Percentiles rank a stretch among this genome's conserved stretches.
These are phyloP conservation scores for Tretioscincus oriximinensis DNA, from an alignment of 2,113 vertebrate genomes.

Conservation along the genomic window DNA sequence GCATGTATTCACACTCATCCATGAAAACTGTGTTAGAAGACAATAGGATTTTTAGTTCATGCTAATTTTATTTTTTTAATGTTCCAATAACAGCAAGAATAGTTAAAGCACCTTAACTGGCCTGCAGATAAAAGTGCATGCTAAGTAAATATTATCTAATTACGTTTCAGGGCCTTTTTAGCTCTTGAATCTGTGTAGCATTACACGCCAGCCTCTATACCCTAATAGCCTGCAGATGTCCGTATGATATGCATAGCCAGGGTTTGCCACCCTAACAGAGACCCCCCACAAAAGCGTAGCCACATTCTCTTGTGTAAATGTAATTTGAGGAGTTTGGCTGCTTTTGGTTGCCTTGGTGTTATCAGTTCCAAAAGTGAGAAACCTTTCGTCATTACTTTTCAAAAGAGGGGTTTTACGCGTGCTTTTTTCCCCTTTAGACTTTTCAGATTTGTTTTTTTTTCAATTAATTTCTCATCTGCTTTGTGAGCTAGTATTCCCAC, in stretches of 20 bases:
- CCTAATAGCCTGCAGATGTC: constrained; percentile 63
- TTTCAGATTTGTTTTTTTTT: background rate
- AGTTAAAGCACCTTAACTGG: constrained; percentile 32
- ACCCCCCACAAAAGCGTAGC: constrained; percentile 20
- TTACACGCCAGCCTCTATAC: constrained; percentile 56
- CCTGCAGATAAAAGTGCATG: constrained; percentile 7
- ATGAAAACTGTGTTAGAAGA: constrained; percentile 7
- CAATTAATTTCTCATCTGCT: constrained; percentile 27
- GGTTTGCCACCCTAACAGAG: constrained; percentile 40
- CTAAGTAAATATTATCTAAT: constrained; percentile 32
- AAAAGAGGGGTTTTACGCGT: constrained; percentile 19
- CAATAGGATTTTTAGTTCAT: background rate
- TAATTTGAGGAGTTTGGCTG: constrained; percentile 18
- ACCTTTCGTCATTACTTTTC: constrained; percentile 13
- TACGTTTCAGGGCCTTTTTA: constrained; percentile 44
- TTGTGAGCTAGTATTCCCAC: constrained; percentile 18
- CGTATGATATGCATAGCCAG: constrained; percentile 31
- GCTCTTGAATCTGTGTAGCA: constrained; percentile 50
- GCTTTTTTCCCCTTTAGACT: background rate
- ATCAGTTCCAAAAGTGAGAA: background rate
- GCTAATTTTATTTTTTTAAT: background rate
- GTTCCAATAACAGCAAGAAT: background rate
- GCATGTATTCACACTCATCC: background rate
- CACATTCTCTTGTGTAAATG: constrained; percentile 3
- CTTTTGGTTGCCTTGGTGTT: constrained; percentile 37